phyloP scores from a whole-genome alignment of 2,113 vertebrate genomes.

The Macquaria australasica region DNA sequence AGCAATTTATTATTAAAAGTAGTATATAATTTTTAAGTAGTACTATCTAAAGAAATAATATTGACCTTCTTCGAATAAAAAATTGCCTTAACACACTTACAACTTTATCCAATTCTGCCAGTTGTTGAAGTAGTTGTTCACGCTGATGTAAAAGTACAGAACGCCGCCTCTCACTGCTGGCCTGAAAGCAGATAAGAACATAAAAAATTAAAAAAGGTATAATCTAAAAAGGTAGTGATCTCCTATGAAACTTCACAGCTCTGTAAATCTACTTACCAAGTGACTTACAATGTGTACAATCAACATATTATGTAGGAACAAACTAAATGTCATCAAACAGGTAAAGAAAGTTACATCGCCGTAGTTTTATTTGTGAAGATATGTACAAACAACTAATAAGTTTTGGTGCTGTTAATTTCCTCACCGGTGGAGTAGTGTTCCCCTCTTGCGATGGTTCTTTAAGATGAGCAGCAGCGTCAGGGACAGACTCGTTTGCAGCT shows the following conservation, averaged over 20 bases:
- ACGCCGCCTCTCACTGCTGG: constrained; percentile 28
- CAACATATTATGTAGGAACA: background rate
- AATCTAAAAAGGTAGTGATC: background rate
- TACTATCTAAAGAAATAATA: background rate
- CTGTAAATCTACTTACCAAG: background rate
- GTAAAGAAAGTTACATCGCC: background rate
- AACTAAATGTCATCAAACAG: background rate
- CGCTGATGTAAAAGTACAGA: constrained; percentile 55
- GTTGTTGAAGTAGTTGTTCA: constrained; percentile 48
- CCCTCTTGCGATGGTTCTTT: background rate
- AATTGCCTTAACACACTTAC: constrained; percentile 31
- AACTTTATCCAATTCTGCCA: constrained; percentile 66
- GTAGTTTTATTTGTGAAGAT: background rate
- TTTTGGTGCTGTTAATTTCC: background rate
- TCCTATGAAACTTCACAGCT: background rate
- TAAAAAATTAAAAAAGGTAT: background rate
- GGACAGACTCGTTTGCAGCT: background rate
- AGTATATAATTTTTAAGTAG: background rate
- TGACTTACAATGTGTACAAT: background rate
- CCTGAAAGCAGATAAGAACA: constrained; percentile 41
- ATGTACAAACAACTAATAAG: too few species aligned
- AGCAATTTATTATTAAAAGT: too few species aligned
- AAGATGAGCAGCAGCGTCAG: background rate
- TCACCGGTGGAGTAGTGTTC: constrained; percentile 10
- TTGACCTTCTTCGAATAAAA: too few species aligned